Percentiles rank a stretch among this genome's conserved stretches.
These are phyloP conservation scores for Drepana arcuata DNA, from an alignment of 1,140 invertebrate genomes.

Conservation along the genomic window DNA sequence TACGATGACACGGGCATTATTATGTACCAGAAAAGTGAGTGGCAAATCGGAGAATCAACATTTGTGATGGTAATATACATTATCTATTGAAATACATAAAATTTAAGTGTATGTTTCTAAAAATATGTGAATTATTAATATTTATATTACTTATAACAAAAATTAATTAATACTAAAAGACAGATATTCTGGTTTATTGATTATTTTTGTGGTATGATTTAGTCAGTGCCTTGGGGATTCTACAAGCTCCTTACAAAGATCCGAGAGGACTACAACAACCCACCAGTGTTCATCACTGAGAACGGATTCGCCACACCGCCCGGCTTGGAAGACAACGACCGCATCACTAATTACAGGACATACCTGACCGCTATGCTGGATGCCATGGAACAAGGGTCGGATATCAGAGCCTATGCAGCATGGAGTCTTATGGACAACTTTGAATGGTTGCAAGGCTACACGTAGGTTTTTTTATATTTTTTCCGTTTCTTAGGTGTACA, in stretches of 20 bases:
- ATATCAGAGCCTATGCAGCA: conserved; percentile 65
- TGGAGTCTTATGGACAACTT: conserved; percentile 78
- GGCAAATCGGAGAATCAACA: conserved; percentile 1
- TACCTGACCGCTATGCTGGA: conserved; percentile 37
- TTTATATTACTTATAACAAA: too few species aligned
- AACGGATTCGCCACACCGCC: conserved; percentile 34
- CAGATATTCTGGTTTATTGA: too few species aligned
- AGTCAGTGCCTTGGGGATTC: conserved; percentile 49
- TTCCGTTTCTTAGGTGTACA: too few species aligned
- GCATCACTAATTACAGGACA: conserved; percentile 45
- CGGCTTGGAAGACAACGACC: conserved; percentile 16
- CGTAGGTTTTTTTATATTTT: too few species aligned
- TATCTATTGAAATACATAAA: too few species aligned
- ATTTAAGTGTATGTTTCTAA: too few species aligned
- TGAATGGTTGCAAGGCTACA: conserved; percentile 71
- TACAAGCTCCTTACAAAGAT: conserved; percentile 15
- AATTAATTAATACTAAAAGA: too few species aligned
- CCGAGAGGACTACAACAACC: conserved; percentile 23
- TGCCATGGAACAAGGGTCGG: conserved; percentile 26
- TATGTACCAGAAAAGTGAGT: conserved; percentile 5
- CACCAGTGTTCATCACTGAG: conserved; percentile 16
- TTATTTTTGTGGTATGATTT: background rate
- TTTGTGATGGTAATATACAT: conserved; percentile 11
- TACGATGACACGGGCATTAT: conserved; percentile 7
- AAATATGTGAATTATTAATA: too few species aligned